Conservation (phyloP, 2,888 invertebrate species). For the Hirtodrosophila histrioides region DNA sequence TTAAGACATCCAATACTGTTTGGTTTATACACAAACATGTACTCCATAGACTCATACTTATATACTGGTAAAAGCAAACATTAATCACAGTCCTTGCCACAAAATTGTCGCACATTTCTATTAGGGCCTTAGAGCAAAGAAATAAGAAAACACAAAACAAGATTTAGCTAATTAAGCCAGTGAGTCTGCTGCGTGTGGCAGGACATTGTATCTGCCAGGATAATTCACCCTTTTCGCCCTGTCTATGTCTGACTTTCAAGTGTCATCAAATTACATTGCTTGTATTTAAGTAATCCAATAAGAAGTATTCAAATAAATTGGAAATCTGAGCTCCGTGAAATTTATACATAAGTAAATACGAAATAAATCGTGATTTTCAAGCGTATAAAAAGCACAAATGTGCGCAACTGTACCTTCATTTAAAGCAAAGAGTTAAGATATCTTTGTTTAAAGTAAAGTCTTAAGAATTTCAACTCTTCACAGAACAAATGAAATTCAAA, state of each 20-base stretch:
- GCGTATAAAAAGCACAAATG: not conserved
- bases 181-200: not conserved
- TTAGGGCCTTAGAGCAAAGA: not conserved
- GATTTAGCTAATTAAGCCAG: slow-evolving; percentile 36
- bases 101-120: not conserved
- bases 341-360: slow-evolving; percentile 10
- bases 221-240: slow-evolving; percentile 13
- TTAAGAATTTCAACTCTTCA: too few relatives aligned
- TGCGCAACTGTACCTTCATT: not conserved
- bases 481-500: too few relatives aligned
- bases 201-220: not conserved
- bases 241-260: slow-evolving; percentile 11
- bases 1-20: slow-evolving; percentile 1
- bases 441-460: too few relatives aligned
- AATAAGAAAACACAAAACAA: slow-evolving; percentile 12
- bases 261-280: slow-evolving; percentile 29
- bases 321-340: slow-evolving; percentile 5
- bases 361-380: slow-evolving; percentile 1
- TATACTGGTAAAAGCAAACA: not conserved
- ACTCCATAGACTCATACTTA: too few relatives aligned
- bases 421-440: too few relatives aligned
- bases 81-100: not conserved
- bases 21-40: too few relatives aligned
- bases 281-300: slow-evolving; percentile 28
- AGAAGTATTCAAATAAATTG: slow-evolving; percentile 32